Conservation (phyloP, 2,113 vertebrate genomes). For the Lasiurus borealis region DNA sequence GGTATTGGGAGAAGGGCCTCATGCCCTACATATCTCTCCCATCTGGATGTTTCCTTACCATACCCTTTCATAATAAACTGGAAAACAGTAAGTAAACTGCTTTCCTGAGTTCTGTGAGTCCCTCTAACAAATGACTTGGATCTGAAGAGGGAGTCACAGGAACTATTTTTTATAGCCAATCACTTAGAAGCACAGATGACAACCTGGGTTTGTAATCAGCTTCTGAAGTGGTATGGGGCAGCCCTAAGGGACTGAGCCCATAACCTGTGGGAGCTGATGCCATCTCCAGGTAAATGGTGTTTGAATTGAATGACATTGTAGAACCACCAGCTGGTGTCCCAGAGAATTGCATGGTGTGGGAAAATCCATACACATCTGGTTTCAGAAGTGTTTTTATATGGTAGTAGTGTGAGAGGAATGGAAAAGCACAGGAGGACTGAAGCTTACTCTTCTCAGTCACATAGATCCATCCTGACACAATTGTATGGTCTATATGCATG, state of each 20-base stretch:
- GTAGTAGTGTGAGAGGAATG: background rate
- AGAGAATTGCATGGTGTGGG: background rate
- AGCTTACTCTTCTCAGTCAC: background rate
- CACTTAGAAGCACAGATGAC: background rate
- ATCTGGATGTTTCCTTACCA: background rate
- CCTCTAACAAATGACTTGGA: background rate
- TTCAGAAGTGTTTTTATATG: background rate
- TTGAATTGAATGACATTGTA: background rate
- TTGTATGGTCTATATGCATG: background rate
- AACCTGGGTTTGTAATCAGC: background rate
- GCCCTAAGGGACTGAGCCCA: background rate
- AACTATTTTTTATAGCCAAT: background rate
- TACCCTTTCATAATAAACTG: background rate
- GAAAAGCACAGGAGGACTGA: background rate
- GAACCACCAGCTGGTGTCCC: background rate
- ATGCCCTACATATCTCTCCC: background rate
- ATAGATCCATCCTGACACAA: background rate
- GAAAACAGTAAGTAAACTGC: background rate
- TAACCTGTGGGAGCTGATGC: background rate
- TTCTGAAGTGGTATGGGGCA: background rate
- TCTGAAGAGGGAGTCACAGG: background rate
- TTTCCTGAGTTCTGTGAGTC: background rate
- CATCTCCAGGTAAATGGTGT: background rate
- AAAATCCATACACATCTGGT: background rate
- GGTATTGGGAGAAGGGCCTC: background rate